Conservation (phyloP, 1,140 invertebrate genomes). For the Aphidius ervi region DNA sequence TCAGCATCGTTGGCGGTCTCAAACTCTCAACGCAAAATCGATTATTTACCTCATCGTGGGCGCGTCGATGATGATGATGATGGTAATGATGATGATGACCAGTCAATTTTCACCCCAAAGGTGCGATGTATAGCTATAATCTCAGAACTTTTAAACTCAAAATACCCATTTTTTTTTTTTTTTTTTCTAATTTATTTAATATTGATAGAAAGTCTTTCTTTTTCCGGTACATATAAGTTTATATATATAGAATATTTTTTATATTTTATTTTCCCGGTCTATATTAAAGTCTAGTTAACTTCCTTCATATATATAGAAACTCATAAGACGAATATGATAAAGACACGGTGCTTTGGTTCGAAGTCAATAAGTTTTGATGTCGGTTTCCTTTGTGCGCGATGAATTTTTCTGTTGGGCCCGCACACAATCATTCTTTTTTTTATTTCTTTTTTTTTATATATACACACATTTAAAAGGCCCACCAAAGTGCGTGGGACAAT, state of each 20-base stretch:
- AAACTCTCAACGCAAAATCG: constrained; percentile 14
- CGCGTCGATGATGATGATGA: constrained; percentile 1
- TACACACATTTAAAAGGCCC: background rate
- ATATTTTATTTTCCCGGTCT: constrained; percentile 22
- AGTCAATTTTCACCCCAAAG: constrained; percentile 17
- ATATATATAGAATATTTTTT: constrained; percentile 4
- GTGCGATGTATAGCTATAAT: constrained; percentile 12
- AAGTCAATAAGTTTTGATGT: constrained; percentile 6
- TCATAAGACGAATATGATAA: constrained; percentile 8
- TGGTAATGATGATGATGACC: constrained; percentile 19
- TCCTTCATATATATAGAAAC: background rate
- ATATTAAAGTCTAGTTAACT: constrained; percentile 44
- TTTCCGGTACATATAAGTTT: too few species aligned
- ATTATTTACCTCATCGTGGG: constrained; percentile 19
- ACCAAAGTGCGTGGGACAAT: constrained; percentile 17
- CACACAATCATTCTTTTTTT: too few species aligned
- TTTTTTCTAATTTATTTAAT: too few species aligned
- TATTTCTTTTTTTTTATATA: too few species aligned
- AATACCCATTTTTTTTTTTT: too few species aligned
- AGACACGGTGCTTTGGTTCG: background rate
- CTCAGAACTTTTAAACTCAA: background rate
- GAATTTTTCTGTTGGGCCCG: background rate
- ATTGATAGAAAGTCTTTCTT: too few species aligned
- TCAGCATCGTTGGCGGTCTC: constrained; percentile 23
- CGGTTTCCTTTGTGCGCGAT: constrained; percentile 8